Percentiles rank a stretch among this genome's conserved stretches.
Evolutionary conservation across 2,888 invertebrate genomes (phyloP).

Genomic region (Deroplatys truncata): DNA sequence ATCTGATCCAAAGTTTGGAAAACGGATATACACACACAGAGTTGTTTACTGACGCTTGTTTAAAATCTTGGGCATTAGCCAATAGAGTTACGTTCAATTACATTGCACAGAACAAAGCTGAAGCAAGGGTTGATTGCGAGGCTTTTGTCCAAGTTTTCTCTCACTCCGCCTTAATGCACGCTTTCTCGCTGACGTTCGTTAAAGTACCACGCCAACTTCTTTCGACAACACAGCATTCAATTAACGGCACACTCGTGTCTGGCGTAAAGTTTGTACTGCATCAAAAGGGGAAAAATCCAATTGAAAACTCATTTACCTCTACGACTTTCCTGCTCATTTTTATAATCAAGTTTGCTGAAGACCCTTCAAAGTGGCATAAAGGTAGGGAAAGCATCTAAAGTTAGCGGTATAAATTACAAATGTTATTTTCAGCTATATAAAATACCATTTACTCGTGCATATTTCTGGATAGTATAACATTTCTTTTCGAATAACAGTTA

Average conservation of each 20-base stretch:
- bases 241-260: neutral
- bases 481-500: no score
- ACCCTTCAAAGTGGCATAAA: no score
- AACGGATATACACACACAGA: no score
- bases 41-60: neutral
- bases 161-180: neutral
- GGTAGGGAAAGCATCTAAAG: no score
- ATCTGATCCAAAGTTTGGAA: no score
- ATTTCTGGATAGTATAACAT: no score
- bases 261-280: neutral
- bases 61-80: neutral
- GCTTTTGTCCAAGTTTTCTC: neutral
- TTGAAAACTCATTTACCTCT: neutral
- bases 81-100: neutral
- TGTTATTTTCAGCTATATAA: no score
- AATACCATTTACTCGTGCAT: no score
- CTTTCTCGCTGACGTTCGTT: neutral
- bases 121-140: neutral
- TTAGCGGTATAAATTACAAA: no score
- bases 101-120: neutral
- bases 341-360: neutral
- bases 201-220: neutral
- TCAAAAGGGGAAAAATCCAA: neutral
- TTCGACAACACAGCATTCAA: neutral
- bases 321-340: neutral